Base-by-base conservation (phyloP, 2,888 invertebrate species). In the Pyrgus malvae region DNA sequence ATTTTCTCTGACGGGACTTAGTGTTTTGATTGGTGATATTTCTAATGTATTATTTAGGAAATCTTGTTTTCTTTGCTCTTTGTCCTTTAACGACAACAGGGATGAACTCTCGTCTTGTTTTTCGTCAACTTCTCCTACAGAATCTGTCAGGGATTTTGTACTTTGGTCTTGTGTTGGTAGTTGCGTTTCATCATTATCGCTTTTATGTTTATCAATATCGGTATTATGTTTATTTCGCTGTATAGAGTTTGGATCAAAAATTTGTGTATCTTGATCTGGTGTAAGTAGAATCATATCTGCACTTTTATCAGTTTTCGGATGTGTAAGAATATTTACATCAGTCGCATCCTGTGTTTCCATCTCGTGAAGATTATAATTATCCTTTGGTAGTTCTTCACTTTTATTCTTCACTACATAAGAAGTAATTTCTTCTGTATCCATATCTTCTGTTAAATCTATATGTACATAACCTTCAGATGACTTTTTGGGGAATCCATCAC, bases 11-110 rank as follows among this genome's bases (percentile, higher is more conserved):
- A 83, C 70, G 1, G 90, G 88, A 55, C 87, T 87, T 67, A 83
- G 68, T 2, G 70, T 75, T 72, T 89, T 90, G 56, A 93, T 93
- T 0, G 93, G 93, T 0, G 93, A 93, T 72, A 93, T 92, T 70
- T 93, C 91, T 12, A 89, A 62, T 6, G 93, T 93, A 58, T 88
- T 87, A 64, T 91, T 89, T 11, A 93, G 69, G 56, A 93, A 90
- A 69, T 92, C 92, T 65, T 83, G 75, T 55, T 91, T 85, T 61
- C 88, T 80, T 59, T 83, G 77, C 23, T 68, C 73, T 21, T 80
- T 78, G 31, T 82, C 79, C 67, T 80, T 79, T 11, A 74, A 77
- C 0, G 91, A 89, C 7, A 46, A 31, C 40, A 29, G 45, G 1
- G 91, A 91, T 8, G 79, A 84, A 40, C 49, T 59, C n/a, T 74